Base-by-base conservation (phyloP, 2,888 invertebrate genomes). In the Eledona agricola region DNA sequence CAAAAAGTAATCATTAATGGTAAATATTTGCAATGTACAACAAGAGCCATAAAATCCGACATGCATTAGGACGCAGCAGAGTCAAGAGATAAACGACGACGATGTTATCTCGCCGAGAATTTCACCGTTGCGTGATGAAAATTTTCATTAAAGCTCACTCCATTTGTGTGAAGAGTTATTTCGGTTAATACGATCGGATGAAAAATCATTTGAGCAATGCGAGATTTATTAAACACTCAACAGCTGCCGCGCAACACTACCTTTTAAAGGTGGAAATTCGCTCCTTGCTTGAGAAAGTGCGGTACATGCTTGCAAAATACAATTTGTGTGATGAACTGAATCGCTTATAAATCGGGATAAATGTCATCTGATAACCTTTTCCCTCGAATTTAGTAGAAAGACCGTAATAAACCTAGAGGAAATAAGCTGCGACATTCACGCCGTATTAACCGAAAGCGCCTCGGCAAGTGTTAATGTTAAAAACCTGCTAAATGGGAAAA, bases 361-460 rank as follows among this genome's bases (percentile, higher is more conserved):
- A 50, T 50, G 50, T 50, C 50, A 40, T 13, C 9, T n/a, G 11
- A 11, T 40, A 50, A 50, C 50, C 50, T 50, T 50, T 42, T 40
- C 12, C 22, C 13, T 7, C 3, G 7, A 34, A 13, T 40, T 19
- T 28, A 40, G 28, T n/a, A 28, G 28, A 40, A 16, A n/a, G 19
- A 15, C 7, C 45, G 19, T 15, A 32, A 10, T 5, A 45, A 45
- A 32, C 32, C 9, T 26, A 20, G 11, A 25, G 34, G 26, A 45
- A 34, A 23, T 25, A 45, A 16, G 13, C 20, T 31, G n/a, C 31
- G 42, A 42, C 31, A 42, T 42, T 42, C 42, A 42, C 42, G 42
- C 13, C 22, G 29, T 42, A 42, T 42, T 42, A 42, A 42, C 42
- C 5, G 20, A 20, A 37, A 23, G 23, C 22, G 37, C 7, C 23